Conservation (phyloP, 2,888 invertebrate genomes). For the Spilarctia lutea region DNA sequence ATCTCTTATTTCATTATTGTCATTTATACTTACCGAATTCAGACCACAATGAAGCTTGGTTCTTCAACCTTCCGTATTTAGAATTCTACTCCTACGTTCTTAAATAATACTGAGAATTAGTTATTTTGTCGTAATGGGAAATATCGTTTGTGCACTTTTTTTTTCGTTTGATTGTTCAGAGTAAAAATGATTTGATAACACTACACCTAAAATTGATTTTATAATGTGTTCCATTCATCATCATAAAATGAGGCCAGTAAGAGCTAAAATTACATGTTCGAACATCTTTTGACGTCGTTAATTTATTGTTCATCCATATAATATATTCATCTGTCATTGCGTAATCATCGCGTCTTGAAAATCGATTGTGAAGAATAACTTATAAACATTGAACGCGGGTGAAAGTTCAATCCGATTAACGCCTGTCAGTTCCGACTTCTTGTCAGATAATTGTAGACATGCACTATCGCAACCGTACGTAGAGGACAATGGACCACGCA, state of each 20-base stretch:
- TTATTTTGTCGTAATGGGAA: neutral
- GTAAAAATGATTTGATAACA: neutral
- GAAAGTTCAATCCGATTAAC: slow-evolving; percentile 64
- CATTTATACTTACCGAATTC: slow-evolving; percentile 24
- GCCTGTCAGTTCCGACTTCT: slow-evolving; percentile 55
- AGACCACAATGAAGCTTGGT: slow-evolving; percentile 20
- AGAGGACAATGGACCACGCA: slow-evolving; percentile 57
- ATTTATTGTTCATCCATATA: slow-evolving; percentile 29
- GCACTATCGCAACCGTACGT: slow-evolving; percentile 50
- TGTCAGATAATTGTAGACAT: slow-evolving; percentile 62
- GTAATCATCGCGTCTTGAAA: slow-evolving; percentile 32
- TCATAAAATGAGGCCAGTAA: slow-evolving; percentile 14
- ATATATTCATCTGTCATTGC: slow-evolving; percentile 44
- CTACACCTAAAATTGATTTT: neutral
- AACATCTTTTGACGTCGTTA: slow-evolving; percentile 29
- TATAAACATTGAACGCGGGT: slow-evolving; percentile 51
- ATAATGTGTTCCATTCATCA: neutral
- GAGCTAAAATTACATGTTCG: slow-evolving; percentile 29
- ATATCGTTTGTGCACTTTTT: neutral
- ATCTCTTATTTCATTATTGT: slow-evolving; percentile 21
- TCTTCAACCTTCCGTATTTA: slow-evolving; percentile 32
- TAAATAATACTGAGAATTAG: neutral
- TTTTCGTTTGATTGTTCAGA: neutral
- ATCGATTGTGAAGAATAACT: slow-evolving; percentile 48
- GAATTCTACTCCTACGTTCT: slow-evolving; percentile 5